phyloP scores from a whole-genome alignment of 2,113 vertebrate genomes.

The Ceyx cyanopectus region DNA sequence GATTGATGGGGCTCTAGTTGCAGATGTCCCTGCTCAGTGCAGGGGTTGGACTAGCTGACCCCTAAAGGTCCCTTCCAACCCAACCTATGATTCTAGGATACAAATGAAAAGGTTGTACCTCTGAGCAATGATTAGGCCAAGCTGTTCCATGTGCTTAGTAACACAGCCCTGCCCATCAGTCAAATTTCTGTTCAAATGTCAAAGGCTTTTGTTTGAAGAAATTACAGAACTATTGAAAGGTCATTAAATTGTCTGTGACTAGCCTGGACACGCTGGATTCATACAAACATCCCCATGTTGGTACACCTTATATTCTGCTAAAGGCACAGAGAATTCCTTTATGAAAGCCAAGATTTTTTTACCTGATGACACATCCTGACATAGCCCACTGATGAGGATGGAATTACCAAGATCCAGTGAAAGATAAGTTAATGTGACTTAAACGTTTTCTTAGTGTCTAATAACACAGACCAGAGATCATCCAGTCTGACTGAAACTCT shows the following conservation, averaged over 20 bases:
- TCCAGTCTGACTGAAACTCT: not conserved
- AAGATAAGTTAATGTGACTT: not conserved
- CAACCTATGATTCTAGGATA: not conserved
- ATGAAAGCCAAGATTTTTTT: not conserved
- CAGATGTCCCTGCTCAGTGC: no score
- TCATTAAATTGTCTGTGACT: not conserved
- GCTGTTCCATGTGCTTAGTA: not conserved
- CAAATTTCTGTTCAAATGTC: not conserved
- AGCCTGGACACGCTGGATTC: not conserved
- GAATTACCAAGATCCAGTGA: not conserved
- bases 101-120: not conserved
- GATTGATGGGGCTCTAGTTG: no score
- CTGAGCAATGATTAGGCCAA: not conserved
- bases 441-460: not conserved
- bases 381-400: not conserved
- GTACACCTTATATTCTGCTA: not conserved
- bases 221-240: not conserved
- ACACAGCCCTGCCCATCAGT: not conserved
- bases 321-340: not conserved
- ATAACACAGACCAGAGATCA: not conserved
- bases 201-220: constrained; percentile 48
- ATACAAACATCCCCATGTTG: not conserved
- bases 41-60: no score
- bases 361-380: not conserved
- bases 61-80: no score